Base-by-base conservation (phyloP, 2,888 invertebrate species). In the Caenorhabditis zanzibari region DNA sequence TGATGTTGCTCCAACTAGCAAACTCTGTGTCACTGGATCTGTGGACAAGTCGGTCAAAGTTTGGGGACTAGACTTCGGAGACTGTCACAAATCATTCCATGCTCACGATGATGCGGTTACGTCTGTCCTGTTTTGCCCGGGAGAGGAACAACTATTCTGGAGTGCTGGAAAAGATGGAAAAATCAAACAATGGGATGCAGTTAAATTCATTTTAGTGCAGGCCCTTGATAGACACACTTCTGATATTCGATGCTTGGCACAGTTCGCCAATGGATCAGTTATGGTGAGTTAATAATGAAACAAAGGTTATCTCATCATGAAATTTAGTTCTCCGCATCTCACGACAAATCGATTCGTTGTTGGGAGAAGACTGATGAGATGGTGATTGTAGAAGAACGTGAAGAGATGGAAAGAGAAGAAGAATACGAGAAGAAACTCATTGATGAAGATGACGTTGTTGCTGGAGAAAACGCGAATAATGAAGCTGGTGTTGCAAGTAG, bases 61-160 rank as follows among this genome's bases (percentile, higher is more conserved):
- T 84, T 99, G 98, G 98, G 98, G 98, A 44, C 94, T 98, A 93
- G 97, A 98, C 93, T 98, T 97, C 93, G 98, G 98, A n/a, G 97
- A 99, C 93, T 98, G 97, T 90, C 98, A 97, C 93, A 93, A 93
- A 95, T 97, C 97, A 0, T 94, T 98, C 88, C 96, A 97, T 93
- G 98, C 97, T 0, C 98, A 99, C 93, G 97, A 98, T 91, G 97
- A 97, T 93, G 93, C 93, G 0, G 95, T 99, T 12, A 97, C 96
- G 81, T 95, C 95, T 41, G 93, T 98, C 41, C 95, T 95, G 90
- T 99, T 99, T 92, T 95, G 97, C 24, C 96, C 96, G 88, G 84
- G 76, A 26, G 91, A 97, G 97, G 4, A 98, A 71, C 85, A 98
- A 93, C 95, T 96, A 92, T 95, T 98, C 92, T 98, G 98, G 93